Evolutionary conservation across 2,113 vertebrate genomes (phyloP), one percentile per base, ranked within the genome.

Genomic region (Vulpes lagopus): DNA sequence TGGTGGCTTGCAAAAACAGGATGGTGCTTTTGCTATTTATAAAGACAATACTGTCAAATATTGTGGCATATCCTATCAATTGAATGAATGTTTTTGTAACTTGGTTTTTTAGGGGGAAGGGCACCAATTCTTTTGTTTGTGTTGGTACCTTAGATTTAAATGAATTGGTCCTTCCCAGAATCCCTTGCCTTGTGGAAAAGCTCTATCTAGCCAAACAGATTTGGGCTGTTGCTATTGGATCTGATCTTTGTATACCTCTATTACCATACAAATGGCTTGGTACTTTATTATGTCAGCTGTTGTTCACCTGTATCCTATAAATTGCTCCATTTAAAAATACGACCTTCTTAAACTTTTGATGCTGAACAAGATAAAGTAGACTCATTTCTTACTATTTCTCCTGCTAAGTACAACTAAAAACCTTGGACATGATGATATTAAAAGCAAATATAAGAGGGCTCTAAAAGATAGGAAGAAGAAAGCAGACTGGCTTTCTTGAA

Each of bases 21-120:
- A 69, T 88, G 9, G 59, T 79, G 8, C 67, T 96, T 95, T 97
- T 96, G 57, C 67, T 59, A 9, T 94, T 87, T 93, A 59, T 79
- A 83, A 82, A 81, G 51, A 60, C 30, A 79, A 4, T 94, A 59
- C 60, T 95, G 60, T 95, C 81, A 95, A n/a, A 88, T 93, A 91
- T 16, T 87, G 65, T 35, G 3, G 20, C 27, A 20, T 86, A 76
- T 69, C 49, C 60, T 93, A 22, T 89, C 65, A 78, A 7, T 88
- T 80, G 19, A 96, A 20, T 82, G 67, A 82, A 73, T n/a, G 38
- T 59, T 65, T 89, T 93, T 89, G 16, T 3, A 4, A 35, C 76
- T 74, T 92, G 30, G 55, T 43, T 38, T 86, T 97, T 80, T 4
- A 10, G 20, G 9, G 11, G 38, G 51, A 62, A 95, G 32, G 35